A percentile compares a stretch with the other conserved stretches of the same genome.
Conservation (phyloP, 2,888 invertebrate species). For the Acanthopleura granulata region DNA sequence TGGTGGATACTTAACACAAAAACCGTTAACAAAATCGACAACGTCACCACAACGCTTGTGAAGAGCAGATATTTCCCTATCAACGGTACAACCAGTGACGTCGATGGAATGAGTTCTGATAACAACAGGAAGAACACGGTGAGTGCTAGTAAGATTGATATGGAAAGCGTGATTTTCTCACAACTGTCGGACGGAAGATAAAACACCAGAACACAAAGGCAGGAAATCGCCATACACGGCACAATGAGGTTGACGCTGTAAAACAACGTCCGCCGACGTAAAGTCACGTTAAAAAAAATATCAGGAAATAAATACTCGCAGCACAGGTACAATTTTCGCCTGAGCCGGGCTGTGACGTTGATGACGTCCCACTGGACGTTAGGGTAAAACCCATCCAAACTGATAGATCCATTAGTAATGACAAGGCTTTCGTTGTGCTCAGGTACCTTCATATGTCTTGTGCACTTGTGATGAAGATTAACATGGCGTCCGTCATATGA, state of each 20-base stretch:
- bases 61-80: constrained; percentile 94
- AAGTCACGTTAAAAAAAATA: constrained; percentile 67
- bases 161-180: constrained; percentile 95
- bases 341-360: constrained; percentile 74
- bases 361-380: constrained; percentile 68
- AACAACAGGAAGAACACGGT: constrained; percentile 99
- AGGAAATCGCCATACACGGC: constrained; percentile 95
- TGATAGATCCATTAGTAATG: constrained; percentile 57
- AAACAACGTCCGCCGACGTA: constrained; percentile 79
- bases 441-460: constrained; percentile 96
- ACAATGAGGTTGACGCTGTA: constrained; percentile 97
- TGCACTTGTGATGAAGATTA: constrained; percentile 94
- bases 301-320: constrained; percentile 68
- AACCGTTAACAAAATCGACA: constrained; percentile 94
- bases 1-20: constrained; percentile 97
- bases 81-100: constrained; percentile 94
- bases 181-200: constrained; percentile 98
- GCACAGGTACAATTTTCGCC: constrained; percentile 73
- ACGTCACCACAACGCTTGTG: constrained; percentile 97
- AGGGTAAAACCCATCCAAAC: constrained; percentile 65
- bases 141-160: constrained; percentile 97
- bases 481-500: constrained; percentile 91
- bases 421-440: constrained; percentile 23
- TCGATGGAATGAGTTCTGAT: constrained; percentile 98
- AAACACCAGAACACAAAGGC: constrained; percentile 94